Conservation (phyloP, 1,140 invertebrate genomes). For the Oryzaephilus surinamensis region DNA sequence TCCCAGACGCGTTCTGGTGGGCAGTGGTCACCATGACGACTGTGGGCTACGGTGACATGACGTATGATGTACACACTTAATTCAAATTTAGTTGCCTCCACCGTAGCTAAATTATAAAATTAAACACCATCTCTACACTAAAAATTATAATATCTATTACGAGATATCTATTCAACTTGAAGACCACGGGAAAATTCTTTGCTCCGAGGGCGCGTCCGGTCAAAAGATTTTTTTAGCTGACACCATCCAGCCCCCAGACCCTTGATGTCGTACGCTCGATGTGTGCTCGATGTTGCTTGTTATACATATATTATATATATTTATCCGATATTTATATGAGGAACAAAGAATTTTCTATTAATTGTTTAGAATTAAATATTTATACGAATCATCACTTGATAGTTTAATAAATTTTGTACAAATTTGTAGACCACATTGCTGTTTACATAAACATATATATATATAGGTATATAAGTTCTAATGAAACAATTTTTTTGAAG, state of each 20-base stretch:
- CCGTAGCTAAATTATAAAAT: constrained; percentile 27
- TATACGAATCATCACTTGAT: too few species aligned
- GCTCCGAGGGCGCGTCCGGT: constrained; percentile 31
- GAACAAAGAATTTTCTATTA: constrained; percentile 39
- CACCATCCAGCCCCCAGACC: constrained; percentile 15
- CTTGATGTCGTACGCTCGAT: constrained; percentile 25
- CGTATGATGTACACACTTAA: constrained; percentile 75
- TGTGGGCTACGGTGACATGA: constrained; percentile 99
- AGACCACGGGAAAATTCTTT: constrained; percentile 34
- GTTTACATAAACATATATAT: too few species aligned
- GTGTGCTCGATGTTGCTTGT: constrained; percentile 25
- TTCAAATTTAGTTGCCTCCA: constrained; percentile 48
- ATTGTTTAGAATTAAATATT: constrained; percentile 1
- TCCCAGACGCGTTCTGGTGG: constrained; percentile 98
- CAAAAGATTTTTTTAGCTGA: constrained; percentile 6
- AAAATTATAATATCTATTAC: constrained; percentile 5
- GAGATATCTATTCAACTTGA: too few species aligned
- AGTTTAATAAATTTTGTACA: too few species aligned
- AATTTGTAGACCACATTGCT: too few species aligned
- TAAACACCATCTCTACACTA: constrained; percentile 9
- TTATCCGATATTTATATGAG: constrained; percentile 17
- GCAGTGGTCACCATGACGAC: constrained; percentile 99
- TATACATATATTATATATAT: constrained; percentile 8
- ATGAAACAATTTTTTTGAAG: too few species aligned
- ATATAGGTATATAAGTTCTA: too few species aligned